Evolutionary conservation across 2,888 invertebrate genomes (phyloP).

Genomic region (Odontothrips loti): DNA sequence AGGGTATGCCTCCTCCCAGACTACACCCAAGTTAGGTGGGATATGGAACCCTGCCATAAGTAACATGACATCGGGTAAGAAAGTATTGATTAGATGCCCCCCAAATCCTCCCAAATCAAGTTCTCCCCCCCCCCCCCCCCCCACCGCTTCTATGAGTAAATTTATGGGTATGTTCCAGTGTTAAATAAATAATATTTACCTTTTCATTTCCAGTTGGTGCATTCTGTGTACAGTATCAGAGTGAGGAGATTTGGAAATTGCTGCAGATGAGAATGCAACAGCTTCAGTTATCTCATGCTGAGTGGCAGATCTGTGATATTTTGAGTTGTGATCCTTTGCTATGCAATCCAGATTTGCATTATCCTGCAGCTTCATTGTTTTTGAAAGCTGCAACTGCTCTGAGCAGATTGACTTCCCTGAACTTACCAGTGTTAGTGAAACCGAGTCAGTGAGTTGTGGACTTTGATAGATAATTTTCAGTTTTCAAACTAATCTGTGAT

Average conservation of each 20-base stretch:
- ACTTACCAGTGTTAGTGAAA: not conserved
- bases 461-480: not conserved
- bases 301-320: not conserved
- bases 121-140: no score
- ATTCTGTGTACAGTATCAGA: not conserved
- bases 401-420: not conserved
- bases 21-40: not conserved
- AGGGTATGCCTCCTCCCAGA: not conserved
- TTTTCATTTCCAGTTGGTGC: not conserved
- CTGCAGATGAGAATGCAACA: slow-evolving; percentile 2
- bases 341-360: not conserved
- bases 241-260: not conserved
- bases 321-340: not conserved
- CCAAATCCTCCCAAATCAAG: no score
- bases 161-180: no score
- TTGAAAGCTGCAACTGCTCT: not conserved
- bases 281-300: slow-evolving; percentile 1
- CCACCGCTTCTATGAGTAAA: not conserved
- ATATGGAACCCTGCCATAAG: not conserved
- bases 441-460: not conserved
- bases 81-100: not conserved
- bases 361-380: not conserved
- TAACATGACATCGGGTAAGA: not conserved
- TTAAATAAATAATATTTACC: not conserved
- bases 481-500: not conserved